These are phyloP conservation scores for Mugil cephalus DNA, from an alignment of 2,113 vertebrate genomes.

Conservation along the genomic window DNA sequence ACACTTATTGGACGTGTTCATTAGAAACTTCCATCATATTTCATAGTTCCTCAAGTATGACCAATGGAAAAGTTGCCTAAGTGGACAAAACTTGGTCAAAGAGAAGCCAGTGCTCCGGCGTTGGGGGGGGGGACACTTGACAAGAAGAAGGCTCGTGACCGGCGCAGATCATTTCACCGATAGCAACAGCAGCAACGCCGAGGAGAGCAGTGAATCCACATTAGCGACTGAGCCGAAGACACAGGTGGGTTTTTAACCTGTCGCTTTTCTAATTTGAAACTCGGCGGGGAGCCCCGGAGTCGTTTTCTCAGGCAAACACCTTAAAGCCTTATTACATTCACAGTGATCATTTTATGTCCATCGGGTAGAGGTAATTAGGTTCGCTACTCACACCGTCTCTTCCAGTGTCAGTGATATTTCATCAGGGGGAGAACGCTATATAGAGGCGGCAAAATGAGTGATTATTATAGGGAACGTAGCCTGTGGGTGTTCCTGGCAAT, in stretches of 20 bases:
- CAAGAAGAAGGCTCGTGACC: neutral
- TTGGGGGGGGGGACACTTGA: neutral
- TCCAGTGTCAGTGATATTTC: conserved; percentile 58
- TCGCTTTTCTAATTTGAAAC: conserved; percentile 77
- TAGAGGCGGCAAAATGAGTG: conserved; percentile 52
- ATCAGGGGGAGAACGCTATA: conserved; percentile 41
- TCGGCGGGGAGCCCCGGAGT: conserved; percentile 35
- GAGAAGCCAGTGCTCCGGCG: neutral
- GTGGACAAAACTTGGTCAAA: conserved; percentile 1
- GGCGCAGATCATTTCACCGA: conserved; percentile 14
- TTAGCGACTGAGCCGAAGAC: conserved; percentile 64
- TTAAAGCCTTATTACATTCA: conserved; percentile 72
- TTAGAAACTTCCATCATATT: neutral
- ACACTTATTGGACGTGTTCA: neutral
- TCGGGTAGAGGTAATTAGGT: conserved; percentile 76
- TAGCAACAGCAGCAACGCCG: neutral
- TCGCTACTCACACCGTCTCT: conserved; percentile 52
- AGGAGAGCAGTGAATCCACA: conserved; percentile 28
- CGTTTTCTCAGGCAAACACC: conserved; percentile 69
- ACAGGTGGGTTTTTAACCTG: conserved; percentile 73
- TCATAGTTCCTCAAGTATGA: neutral
- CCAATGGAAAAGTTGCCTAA: neutral
- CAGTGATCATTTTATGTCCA: conserved; percentile 74
- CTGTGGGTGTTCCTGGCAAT: conserved; percentile 57
- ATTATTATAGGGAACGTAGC: conserved; percentile 61